Evolutionary conservation across 2,888 invertebrate genomes (phyloP), one percentile per base, ranked within the genome.

Genomic region (Eledone cirrhosa): DNA sequence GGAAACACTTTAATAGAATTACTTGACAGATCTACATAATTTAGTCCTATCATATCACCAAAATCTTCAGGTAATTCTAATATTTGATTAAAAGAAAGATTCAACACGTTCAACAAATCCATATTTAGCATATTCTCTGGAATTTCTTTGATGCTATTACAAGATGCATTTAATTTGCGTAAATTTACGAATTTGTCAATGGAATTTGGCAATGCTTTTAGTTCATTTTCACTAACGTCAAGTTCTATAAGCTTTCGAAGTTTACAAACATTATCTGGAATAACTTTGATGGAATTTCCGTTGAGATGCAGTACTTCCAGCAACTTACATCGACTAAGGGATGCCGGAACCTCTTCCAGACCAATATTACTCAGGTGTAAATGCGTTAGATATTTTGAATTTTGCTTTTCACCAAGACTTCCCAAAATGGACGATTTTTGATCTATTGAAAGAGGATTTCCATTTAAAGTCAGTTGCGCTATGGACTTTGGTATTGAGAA

Each of bases 101-200:
- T 48, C 14, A 76, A 29, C 2, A 4, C 19, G 11, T 11, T 48
- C 11, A 76, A 24, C 8, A 47, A 27, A n/a, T 3, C n/a, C 7
- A 76, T 29, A 0, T 48, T 29, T 5, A 48, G 0, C 3, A 76
- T 22, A 2, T 29, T 19, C 47, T 76, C 48, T 0, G 76, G 2
- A 16, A 76, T 47, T 76, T 76, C 85, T 11, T 81, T 81, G 29
- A 90, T 84, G 22, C 82, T 81, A 79, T 90, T 90, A 72, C 88
- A 86, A 24, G 86, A 84, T 29, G 88, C 81, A 11, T 87, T 85
- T 47, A 90, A 81, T 22, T 84, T 84, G 53, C 81, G 80, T n/a
- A 89, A 83, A 67, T 84, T 81, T 65, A 83, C 82, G 53, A 90
- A 80, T 8, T 84, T 81, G 14, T 82, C 83, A 14, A 90, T 84